These are phyloP conservation scores for Bombus pascuorum DNA, from an alignment of 1,140 invertebrate species.

Conservation along the genomic window DNA sequence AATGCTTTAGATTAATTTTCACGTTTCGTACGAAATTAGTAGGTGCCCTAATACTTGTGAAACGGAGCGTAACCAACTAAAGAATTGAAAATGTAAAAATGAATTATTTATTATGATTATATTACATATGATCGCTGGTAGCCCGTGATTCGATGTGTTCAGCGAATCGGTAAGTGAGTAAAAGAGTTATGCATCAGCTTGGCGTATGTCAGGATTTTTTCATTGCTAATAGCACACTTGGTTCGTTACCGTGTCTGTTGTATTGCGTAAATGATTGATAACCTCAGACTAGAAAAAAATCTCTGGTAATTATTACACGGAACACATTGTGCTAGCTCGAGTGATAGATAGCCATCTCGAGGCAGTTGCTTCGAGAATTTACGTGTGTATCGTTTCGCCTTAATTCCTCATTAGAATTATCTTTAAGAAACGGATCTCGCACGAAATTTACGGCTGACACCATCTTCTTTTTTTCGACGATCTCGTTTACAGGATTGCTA, in stretches of 20 bases:
- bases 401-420: constrained; percentile 7
- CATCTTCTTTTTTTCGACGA: neutral
- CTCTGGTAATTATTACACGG: constrained; percentile 19
- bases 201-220: neutral
- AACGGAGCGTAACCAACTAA: neutral
- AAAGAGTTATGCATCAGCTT: neutral
- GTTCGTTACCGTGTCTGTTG: neutral
- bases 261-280: constrained; percentile 31
- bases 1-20: too few relatives aligned
- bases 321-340: neutral
- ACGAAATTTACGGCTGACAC: neutral
- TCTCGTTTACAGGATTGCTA: neutral
- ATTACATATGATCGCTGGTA: neutral
- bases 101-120: neutral
- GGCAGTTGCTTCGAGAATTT: neutral
- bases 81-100: neutral
- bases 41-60: neutral
- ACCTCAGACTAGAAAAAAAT: neutral
- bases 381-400: neutral
- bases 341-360: constrained; percentile 31
- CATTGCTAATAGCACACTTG: neutral
- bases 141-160: too few relatives aligned
- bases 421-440: neutral
- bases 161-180: too few relatives aligned
- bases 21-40: neutral